Base-by-base conservation (phyloP, 2,888 invertebrate genomes). In the Timema cristinae region DNA sequence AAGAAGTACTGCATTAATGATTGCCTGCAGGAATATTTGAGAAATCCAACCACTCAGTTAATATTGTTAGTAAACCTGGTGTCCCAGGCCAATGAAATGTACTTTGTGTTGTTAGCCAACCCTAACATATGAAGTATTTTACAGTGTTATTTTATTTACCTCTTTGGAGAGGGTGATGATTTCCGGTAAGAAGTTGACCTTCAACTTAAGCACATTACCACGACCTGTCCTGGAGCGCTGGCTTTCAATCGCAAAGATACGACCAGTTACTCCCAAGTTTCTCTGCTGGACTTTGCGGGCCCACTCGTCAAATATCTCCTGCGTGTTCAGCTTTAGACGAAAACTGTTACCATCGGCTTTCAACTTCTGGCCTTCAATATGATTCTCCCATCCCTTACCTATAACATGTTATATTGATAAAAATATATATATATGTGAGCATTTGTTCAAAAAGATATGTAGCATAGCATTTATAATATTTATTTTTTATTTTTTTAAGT, bases 271-370 rank as follows among this genome's bases (percentile, higher is more conserved):
- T 11, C 96, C 95, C 63, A 97, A 87, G 81, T 97, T 97, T 71
- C 97, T 90, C 81, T 96, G 94, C 80, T 97, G 97, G 5, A 98
- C 91, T 84, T 93, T 95, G 56, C 94, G 88, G 56, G 96, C 93
- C 99, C 99, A 99, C 79, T 98, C 98, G 79, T 99, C 97, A 81
- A 99, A 99, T 67, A 99, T 94, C 81, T 97, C 96, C 79, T 95
- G 94, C 0, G 98, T 98, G 80, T 97, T 97, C 56, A 99, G 86
- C 82, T 99, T 98, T 72, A 94, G 85, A 15, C 97, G 91, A 84
- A 99, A 99, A 83, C 97, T 98, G 81, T 99, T 98, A 6, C 98
- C 98, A 80, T 98, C 98, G 6, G 93, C 95, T 83, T 99, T 99
- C 71, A 97, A 84, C 80, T 97, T 96, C 81, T 98, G 97, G 11